Evolutionary conservation across 64 coral and sea anemone species (phyloP).

Genomic region (Trachythela sp.): DNA sequence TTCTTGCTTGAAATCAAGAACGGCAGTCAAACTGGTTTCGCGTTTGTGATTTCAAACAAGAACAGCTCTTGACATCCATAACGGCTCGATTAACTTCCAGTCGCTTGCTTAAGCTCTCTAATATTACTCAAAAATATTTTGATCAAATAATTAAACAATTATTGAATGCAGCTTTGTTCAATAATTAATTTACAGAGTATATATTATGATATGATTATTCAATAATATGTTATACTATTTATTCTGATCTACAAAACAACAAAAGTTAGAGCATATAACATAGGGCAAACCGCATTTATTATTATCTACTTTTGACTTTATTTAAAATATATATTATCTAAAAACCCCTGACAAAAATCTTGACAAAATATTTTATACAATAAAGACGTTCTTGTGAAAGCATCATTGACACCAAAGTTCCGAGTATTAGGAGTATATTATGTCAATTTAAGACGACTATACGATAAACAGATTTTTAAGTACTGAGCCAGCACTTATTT

Average conservation of each 20-base stretch:
- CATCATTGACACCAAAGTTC: not conserved
- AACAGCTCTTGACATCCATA: too few relatives aligned
- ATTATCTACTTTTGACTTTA: not conserved
- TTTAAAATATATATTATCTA: too few relatives aligned
- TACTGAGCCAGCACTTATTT: not conserved
- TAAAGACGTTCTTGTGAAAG: not conserved
- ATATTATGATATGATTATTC: not conserved
- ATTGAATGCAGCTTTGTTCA: not conserved
- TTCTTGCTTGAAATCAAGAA: too few relatives aligned
- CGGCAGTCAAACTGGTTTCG: too few relatives aligned
- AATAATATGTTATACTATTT: not conserved
- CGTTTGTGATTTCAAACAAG: too few relatives aligned
- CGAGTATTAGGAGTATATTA: not conserved
- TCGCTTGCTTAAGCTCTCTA: too few relatives aligned
- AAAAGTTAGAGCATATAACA: not conserved
- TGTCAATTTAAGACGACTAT: not conserved
- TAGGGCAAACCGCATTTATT: not conserved
- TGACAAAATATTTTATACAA: not conserved
- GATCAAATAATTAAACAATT: not conserved
- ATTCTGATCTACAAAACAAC: not conserved
- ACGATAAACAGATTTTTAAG: not conserved
- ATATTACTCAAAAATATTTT: not conserved
- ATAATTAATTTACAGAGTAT: not conserved
- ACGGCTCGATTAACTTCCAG: too few relatives aligned
- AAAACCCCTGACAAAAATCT: too few relatives aligned